Conservation (phyloP, 2,113 vertebrate species). For the Microtus pennsylvanicus region DNA sequence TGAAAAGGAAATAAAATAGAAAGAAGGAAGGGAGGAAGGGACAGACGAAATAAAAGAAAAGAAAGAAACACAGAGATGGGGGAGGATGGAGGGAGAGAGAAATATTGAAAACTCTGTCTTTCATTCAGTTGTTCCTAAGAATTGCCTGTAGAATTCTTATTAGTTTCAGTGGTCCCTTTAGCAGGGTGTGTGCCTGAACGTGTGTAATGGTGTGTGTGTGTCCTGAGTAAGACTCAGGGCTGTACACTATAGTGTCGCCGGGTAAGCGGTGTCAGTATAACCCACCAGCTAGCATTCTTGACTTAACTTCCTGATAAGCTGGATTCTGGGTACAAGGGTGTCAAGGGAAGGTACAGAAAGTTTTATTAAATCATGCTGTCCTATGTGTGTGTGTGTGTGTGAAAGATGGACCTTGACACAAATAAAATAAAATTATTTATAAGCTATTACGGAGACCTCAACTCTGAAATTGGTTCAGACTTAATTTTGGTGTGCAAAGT, state of each 20-base stretch:
- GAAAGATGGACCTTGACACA: constrained; percentile 73
- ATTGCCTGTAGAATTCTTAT: constrained; percentile 55
- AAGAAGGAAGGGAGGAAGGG: too few relatives aligned
- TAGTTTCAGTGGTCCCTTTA: not conserved
- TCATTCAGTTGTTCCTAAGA: constrained; percentile 60
- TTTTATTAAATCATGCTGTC: constrained; percentile 82
- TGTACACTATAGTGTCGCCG: not conserved
- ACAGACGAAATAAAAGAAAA: not conserved
- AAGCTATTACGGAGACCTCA: constrained; percentile 76
- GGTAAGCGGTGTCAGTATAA: constrained; percentile 41
- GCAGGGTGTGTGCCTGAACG: not conserved
- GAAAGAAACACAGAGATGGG: too few relatives aligned
- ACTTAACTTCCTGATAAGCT: constrained; percentile 62
- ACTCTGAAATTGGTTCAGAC: constrained; percentile 72
- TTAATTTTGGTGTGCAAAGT: constrained; percentile 62
- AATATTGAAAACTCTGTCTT: constrained; percentile 21
- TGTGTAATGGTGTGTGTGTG: not conserved
- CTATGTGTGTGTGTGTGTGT: not conserved
- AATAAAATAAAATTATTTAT: constrained; percentile 79
- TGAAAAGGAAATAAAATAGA: not conserved
- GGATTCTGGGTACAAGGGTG: constrained; percentile 70
- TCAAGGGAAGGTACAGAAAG: constrained; percentile 75
- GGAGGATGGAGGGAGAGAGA: accelerated
- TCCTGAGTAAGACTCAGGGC: not conserved
- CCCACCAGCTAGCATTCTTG: constrained; percentile 42